A percentile compares a stretch with the other conserved stretches of the same genome.
Evolutionary conservation across 2,797 vertebrate species (phyloP).

Genomic region (Xenops minutus): DNA sequence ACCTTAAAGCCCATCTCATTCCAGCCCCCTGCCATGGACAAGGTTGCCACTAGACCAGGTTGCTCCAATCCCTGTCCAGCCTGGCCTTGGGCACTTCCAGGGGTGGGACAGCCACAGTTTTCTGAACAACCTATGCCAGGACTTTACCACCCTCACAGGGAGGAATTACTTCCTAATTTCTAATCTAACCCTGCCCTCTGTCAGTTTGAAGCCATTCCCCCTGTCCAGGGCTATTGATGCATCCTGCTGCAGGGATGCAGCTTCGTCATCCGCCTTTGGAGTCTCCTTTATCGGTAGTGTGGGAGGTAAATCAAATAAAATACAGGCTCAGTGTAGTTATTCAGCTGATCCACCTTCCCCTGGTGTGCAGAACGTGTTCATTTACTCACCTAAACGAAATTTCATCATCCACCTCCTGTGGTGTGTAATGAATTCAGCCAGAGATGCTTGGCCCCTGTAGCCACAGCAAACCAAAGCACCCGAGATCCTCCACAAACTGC

Average conservation of each 20-base stretch:
- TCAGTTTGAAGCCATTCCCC: neutral
- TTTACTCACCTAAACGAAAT: neutral
- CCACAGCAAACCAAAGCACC: neutral
- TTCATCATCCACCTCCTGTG: neutral
- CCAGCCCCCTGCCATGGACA: neutral
- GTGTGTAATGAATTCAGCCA: neutral
- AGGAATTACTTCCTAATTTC: neutral
- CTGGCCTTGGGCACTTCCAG: rapidly evolving
- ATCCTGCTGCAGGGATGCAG: neutral
- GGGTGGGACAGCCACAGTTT: neutral
- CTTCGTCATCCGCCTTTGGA: neutral
- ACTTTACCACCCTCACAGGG: neutral
- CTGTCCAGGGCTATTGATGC: neutral
- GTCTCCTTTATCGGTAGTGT: neutral
- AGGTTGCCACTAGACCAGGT: rapidly evolving
- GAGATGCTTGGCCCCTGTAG: rapidly evolving
- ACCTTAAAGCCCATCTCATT: rapidly evolving
- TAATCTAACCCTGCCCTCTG: neutral
- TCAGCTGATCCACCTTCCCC: neutral
- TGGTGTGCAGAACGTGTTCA: neutral
- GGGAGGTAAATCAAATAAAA: neutral
- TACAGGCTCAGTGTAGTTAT: neutral
- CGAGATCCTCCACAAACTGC: neutral
- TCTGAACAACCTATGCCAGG: neutral
- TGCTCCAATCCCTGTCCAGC: rapidly evolving